Percentiles rank a stretch among this genome's conserved stretches.
phyloP scores from a whole-genome alignment of 2,888 invertebrate species.

The Eucriotettix oculatus region DNA sequence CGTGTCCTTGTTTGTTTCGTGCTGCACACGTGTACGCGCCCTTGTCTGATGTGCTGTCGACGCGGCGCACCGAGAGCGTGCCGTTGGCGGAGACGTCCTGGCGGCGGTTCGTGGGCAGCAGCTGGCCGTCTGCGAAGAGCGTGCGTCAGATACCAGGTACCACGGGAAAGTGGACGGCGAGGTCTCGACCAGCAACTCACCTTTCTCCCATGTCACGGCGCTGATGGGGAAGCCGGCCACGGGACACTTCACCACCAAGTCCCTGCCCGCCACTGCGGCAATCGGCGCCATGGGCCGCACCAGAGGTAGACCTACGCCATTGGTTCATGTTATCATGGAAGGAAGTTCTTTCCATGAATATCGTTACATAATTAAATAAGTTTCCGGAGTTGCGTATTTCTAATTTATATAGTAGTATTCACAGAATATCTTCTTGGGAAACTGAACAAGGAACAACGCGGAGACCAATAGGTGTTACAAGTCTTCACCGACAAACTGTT shows the following conservation, averaged over 20 bases:
- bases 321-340: neutral
- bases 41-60: conserved; percentile 31
- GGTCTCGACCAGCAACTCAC: conserved; percentile 17
- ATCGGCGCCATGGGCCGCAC: conserved; percentile 18
- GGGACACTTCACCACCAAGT: conserved; percentile 19
- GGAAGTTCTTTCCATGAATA: too few relatives aligned
- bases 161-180: neutral
- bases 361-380: too few relatives aligned
- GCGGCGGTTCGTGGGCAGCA: conserved; percentile 34
- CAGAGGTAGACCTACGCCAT: conserved; percentile 16
- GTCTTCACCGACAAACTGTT: too few relatives aligned
- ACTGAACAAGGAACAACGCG: too few relatives aligned
- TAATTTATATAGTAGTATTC: too few relatives aligned
- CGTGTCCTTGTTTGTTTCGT: conserved; percentile 29
- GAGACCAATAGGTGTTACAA: too few relatives aligned
- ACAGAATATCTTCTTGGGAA: too few relatives aligned
- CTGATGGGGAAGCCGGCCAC: conserved; percentile 20
- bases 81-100: conserved; percentile 34
- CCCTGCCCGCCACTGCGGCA: conserved; percentile 19
- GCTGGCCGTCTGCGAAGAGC: conserved; percentile 26
- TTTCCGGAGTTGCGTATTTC: too few relatives aligned
- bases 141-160: neutral
- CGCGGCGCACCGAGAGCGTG: conserved; percentile 30
- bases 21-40: conserved; percentile 37
- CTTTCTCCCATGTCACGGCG: conserved; percentile 26